phyloP scores from a whole-genome alignment of 2,888 invertebrate genomes.

The Orchesella flavescens region DNA sequence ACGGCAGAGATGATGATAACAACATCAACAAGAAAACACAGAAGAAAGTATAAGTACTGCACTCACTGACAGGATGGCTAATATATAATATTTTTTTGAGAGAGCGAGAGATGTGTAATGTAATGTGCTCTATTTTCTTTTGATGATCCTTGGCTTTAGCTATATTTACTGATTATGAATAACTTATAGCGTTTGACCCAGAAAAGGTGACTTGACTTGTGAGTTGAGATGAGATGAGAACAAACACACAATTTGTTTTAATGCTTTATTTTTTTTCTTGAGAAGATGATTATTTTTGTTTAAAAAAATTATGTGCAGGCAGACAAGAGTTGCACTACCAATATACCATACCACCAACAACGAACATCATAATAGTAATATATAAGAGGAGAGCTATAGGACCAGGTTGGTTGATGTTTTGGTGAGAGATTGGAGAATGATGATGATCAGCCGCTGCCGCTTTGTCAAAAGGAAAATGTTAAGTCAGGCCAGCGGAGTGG shows the following conservation, averaged over 20 bases:
- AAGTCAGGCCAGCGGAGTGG: conserved; percentile 48
- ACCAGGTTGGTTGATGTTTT: neutral
- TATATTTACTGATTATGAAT: too few relatives aligned
- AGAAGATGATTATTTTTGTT: neutral
- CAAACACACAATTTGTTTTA: neutral
- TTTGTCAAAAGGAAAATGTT: conserved; percentile 64
- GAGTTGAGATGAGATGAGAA: too few relatives aligned
- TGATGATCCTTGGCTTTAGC: neutral
- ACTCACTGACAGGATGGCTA: conserved; percentile 6
- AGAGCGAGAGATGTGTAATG: neutral
- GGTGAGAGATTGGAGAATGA: conserved; percentile 15
- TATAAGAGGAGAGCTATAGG: too few relatives aligned
- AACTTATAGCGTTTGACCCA: too few relatives aligned
- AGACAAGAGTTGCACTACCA: neutral
- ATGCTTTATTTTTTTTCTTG: neutral
- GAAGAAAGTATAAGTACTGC: conserved; percentile 7
- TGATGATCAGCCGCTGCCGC: conserved; percentile 60
- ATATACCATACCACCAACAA: neutral
- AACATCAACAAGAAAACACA: neutral
- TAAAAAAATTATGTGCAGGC: neutral
- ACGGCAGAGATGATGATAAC: conserved; percentile 3
- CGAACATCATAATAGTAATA: too few relatives aligned
- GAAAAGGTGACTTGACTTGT: too few relatives aligned
- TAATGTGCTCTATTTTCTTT: neutral
- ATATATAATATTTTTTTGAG: neutral